phyloP scores from a whole-genome alignment of 2,113 vertebrate genomes.

The Chionis minor region DNA sequence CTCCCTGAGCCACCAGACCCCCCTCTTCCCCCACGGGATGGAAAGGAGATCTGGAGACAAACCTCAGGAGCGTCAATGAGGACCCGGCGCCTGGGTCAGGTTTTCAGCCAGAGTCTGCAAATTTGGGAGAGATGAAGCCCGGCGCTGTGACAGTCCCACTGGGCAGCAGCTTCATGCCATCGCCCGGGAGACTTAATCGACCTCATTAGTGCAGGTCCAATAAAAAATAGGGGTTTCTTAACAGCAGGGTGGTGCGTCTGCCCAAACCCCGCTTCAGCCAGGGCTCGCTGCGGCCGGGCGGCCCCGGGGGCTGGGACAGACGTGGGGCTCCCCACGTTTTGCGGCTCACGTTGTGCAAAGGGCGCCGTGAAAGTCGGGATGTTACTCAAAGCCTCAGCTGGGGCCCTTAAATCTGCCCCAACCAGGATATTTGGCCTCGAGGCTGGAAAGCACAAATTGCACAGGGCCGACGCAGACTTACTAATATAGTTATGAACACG shows the following conservation, averaged over 20 bases:
- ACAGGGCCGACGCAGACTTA: rapidly evolving
- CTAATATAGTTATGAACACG: rapidly evolving
- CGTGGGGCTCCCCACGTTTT: background rate
- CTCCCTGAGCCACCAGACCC: background rate
- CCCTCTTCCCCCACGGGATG: too few species aligned
- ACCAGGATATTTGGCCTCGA: rapidly evolving
- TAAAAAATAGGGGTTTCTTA: background rate
- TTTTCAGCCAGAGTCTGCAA: background rate
- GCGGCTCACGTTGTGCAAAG: background rate
- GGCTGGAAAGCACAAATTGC: background rate
- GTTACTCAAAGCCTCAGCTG: background rate
- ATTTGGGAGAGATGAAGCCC: background rate
- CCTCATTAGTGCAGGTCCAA: background rate
- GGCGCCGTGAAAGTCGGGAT: background rate
- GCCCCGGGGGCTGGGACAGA: background rate
- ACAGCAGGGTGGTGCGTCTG: background rate
- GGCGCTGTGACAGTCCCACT: background rate
- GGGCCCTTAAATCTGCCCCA: background rate
- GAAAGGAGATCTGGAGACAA: background rate
- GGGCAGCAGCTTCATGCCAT: background rate
- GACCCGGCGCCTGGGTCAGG: background rate
- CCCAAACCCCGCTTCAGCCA: background rate
- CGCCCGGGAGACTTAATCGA: background rate
- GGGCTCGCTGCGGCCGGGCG: rapidly evolving
- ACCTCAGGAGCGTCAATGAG: background rate